A percentile compares a stretch with the other conserved stretches of the same genome.
phyloP scores from a whole-genome alignment of 2,113 vertebrate genomes.

The Toxostoma redivivum region DNA sequence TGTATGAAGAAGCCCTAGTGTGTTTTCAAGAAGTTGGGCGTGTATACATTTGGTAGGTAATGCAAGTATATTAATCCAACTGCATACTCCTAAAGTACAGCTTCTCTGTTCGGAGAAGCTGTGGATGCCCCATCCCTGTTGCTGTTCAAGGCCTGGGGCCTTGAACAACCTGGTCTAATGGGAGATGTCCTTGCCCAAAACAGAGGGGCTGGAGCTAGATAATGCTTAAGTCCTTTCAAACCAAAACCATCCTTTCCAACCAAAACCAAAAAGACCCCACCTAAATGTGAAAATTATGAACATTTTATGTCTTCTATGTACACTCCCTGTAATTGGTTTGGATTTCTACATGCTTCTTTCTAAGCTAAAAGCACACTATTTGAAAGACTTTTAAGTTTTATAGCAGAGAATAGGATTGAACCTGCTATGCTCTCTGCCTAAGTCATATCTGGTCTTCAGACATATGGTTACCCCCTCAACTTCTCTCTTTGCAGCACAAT shows the following conservation, averaged over 20 bases:
- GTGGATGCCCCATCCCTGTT: not conserved
- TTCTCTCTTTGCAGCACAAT: not conserved
- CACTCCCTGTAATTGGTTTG: not conserved
- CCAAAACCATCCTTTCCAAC: not conserved
- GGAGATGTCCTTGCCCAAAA: not conserved
- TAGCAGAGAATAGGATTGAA: not conserved
- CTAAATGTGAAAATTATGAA: not conserved
- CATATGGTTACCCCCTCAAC: not conserved
- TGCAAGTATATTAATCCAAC: not conserved
- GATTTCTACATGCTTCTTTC: not conserved
- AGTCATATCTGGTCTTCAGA: not conserved
- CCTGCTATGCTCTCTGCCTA: accelerated
- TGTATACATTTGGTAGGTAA: not conserved
- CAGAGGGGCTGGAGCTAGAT: not conserved
- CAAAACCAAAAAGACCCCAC: not conserved
- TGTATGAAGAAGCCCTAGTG: not conserved
- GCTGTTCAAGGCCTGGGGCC: not conserved
- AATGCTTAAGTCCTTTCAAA: not conserved
- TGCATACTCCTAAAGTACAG: not conserved
- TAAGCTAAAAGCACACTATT: not conserved
- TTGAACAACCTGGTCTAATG: not conserved
- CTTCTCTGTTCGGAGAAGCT: not conserved
- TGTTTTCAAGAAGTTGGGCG: not conserved
- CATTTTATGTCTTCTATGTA: not conserved
- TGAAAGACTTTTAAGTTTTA: not conserved